Conservation (phyloP, 2,888 invertebrate species). For the Hoplodrina ambigua region DNA sequence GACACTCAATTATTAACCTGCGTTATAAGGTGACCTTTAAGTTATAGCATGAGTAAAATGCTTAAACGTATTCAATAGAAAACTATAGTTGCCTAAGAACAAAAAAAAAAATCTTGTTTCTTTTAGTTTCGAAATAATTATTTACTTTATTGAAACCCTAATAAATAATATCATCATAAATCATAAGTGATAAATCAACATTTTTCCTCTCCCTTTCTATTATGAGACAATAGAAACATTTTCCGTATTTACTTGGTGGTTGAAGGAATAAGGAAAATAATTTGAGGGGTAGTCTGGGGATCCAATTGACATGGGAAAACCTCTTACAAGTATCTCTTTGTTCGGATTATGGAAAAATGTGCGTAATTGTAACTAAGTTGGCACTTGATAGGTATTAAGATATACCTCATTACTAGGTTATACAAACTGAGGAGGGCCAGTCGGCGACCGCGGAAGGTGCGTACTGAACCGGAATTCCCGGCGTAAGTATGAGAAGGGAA, state of each 20-base stretch:
- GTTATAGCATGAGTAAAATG: not conserved
- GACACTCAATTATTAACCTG: too few relatives aligned
- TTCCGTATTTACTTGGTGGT: constrained; percentile 40
- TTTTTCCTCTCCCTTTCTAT: constrained; percentile 38
- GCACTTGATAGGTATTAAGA: not conserved
- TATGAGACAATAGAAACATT: constrained; percentile 37
- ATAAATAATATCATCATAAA: constrained; percentile 38
- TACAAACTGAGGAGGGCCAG: too few relatives aligned
- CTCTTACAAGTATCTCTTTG: constrained; percentile 21
- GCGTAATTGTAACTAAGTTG: constrained; percentile 1
- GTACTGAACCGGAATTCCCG: too few relatives aligned
- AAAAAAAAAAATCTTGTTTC: too few relatives aligned
- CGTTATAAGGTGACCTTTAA: too few relatives aligned
- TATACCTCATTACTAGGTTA: not conserved
- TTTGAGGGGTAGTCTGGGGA: constrained; percentile 8
- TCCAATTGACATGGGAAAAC: constrained; percentile 19
- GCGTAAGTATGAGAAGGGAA: too few relatives aligned
- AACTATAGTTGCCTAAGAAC: not conserved
- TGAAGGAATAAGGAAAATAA: constrained; percentile 33
- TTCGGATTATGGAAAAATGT: constrained; percentile 10
- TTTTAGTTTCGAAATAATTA: not conserved
- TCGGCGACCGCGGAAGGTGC: too few relatives aligned
- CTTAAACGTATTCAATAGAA: not conserved
- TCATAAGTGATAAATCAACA: constrained; percentile 34
- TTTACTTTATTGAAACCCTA: constrained; percentile 3